These are phyloP conservation scores for Lithophane socia DNA, from an alignment of 2,888 invertebrate species.

Conservation along the genomic window DNA sequence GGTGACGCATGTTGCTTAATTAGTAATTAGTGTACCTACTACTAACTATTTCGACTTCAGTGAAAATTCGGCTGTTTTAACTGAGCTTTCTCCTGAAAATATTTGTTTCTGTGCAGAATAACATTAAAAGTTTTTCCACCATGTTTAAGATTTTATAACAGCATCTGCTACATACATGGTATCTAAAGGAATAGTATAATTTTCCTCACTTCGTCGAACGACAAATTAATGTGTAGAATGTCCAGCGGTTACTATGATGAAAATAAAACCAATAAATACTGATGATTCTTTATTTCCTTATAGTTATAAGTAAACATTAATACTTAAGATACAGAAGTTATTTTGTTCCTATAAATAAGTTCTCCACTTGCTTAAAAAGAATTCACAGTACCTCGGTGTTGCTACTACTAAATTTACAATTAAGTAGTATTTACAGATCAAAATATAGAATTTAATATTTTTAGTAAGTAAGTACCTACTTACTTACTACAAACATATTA, in stretches of 20 bases:
- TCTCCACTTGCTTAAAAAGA: conserved; percentile 59
- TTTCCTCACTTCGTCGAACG: background rate
- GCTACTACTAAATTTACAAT: conserved; percentile 66
- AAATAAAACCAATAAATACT: conserved; percentile 54
- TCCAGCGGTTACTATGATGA: background rate
- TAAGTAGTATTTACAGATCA: conserved; percentile 70
- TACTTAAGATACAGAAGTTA: conserved; percentile 69
- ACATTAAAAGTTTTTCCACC: background rate
- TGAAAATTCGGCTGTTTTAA: background rate
- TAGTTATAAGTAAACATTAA: conserved; percentile 69
- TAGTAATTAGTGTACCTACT: background rate
- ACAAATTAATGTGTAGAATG: background rate
- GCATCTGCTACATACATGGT: background rate
- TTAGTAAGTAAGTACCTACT: conserved; percentile 38
- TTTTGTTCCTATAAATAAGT: conserved; percentile 70
- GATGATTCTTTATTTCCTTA: conserved; percentile 74
- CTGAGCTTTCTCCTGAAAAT: background rate
- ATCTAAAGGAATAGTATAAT: background rate
- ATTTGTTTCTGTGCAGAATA: background rate
- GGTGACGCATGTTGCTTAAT: background rate
- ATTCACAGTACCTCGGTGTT: conserved; percentile 65
- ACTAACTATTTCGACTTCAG: background rate
- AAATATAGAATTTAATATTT: conserved; percentile 58
- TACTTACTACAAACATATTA: conserved; percentile 47
- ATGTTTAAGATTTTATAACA: background rate